Conservation (phyloP, 2,113 vertebrate species). For the Peromyscus polionotus region DNA sequence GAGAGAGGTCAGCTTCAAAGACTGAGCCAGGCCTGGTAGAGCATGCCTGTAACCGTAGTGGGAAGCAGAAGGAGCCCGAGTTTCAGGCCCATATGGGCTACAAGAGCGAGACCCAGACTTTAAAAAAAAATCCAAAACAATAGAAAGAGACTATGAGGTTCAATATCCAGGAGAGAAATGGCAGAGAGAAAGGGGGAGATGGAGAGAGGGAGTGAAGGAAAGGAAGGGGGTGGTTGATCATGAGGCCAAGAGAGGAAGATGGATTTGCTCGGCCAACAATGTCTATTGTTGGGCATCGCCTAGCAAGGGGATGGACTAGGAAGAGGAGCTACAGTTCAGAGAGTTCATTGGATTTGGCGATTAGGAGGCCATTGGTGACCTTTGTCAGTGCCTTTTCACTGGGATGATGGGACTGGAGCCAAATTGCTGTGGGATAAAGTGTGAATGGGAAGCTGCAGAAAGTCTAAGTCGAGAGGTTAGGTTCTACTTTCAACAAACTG, state of each 20-base stretch:
- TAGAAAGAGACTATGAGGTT: not conserved
- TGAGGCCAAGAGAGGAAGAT: conserved; percentile 14
- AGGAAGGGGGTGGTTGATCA: no score
- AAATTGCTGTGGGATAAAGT: not conserved
- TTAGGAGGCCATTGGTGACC: conserved; percentile 40
- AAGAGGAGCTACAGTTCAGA: conserved; percentile 57
- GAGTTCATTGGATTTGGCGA: conserved; percentile 63
- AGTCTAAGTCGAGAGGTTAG: not conserved
- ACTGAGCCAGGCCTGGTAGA: not conserved
- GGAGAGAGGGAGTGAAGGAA: no score
- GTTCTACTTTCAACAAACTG: not conserved
- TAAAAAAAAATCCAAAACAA: not conserved
- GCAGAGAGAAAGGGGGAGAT: not conserved
- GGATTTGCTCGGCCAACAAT: conserved; percentile 14
- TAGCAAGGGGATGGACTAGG: not conserved
- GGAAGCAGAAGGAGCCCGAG: not conserved
- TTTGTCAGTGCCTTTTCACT: conserved; percentile 50
- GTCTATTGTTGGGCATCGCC: not conserved
- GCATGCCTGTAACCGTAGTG: not conserved
- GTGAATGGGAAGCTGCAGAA: conserved; percentile 18
- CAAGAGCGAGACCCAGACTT: not conserved
- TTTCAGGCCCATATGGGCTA: not conserved
- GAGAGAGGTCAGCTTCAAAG: not conserved
- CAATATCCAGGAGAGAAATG: not conserved
- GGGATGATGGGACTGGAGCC: not conserved